These are phyloP conservation scores for Andrena camellia DNA, from an alignment of 2,888 invertebrate species.

Conservation along the genomic window DNA sequence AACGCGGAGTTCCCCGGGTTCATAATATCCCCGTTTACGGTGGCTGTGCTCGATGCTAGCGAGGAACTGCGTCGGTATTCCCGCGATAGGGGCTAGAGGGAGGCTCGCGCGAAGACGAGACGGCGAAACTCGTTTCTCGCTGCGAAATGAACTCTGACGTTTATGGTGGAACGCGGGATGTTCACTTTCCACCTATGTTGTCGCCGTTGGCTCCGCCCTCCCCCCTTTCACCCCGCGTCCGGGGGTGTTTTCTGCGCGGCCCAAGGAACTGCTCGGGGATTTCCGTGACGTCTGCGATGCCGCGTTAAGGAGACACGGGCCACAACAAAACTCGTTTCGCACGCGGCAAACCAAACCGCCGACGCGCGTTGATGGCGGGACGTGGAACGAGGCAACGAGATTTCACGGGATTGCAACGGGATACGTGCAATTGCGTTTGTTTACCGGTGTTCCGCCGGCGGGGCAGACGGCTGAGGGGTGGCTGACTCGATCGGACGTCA, in stretches of 20 bases:
- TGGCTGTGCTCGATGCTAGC: slow-evolving; percentile 14
- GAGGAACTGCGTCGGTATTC: slow-evolving; percentile 21
- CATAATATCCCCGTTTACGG: slow-evolving; percentile 18
- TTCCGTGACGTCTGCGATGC: slow-evolving; percentile 47
- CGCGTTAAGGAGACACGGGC: slow-evolving; percentile 47
- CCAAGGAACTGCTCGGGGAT: slow-evolving; percentile 47
- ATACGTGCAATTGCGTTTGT: slow-evolving; percentile 39
- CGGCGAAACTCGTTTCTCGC: slow-evolving; percentile 46
- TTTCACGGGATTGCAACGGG: slow-evolving; percentile 37
- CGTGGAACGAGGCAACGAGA: slow-evolving; percentile 48
- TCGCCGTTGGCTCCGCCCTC: slow-evolving; percentile 24
- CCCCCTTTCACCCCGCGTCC: slow-evolving; percentile 8
- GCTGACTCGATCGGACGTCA: neutral
- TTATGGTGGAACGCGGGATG: slow-evolving; percentile 37
- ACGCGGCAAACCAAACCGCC: slow-evolving; percentile 30
- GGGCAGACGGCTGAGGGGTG: too few species aligned
- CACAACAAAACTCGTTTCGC: slow-evolving; percentile 56
- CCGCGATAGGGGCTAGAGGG: neutral
- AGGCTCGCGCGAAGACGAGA: slow-evolving; percentile 20
- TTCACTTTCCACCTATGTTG: slow-evolving; percentile 27
- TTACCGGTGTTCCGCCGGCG: slow-evolving; percentile 3
- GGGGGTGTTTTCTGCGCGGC: slow-evolving; percentile 39
- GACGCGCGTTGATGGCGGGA: slow-evolving; percentile 45
- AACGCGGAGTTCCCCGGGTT: slow-evolving; percentile 6
- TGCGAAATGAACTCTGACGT: slow-evolving; percentile 53